A percentile compares a stretch with the other conserved stretches of the same genome.
These are phyloP conservation scores for Pelobates cultripes DNA, from an alignment of 2,797 vertebrate genomes.

Conservation along the genomic window DNA sequence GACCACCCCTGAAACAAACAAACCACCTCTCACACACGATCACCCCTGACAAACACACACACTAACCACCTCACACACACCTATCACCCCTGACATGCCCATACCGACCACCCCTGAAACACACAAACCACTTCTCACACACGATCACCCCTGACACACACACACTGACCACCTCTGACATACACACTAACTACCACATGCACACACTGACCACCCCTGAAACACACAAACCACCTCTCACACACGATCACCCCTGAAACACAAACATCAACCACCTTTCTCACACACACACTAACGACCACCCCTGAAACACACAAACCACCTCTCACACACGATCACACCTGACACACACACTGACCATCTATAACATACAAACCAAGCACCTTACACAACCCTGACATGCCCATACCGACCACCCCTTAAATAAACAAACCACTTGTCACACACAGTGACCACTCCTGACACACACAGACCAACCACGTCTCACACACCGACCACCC, in stretches of 20 bases:
- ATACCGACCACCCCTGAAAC: background rate
- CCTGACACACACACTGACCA: fast-evolving
- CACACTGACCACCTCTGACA: background rate
- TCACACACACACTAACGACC: too few relatives aligned
- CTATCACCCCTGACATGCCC: too few relatives aligned
- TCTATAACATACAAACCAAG: background rate
- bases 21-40: too few relatives aligned
- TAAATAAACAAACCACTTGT: too few relatives aligned
- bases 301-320: too few relatives aligned
- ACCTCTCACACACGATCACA: too few relatives aligned
- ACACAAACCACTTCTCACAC: background rate
- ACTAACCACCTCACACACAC: too few relatives aligned
- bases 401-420: too few relatives aligned
- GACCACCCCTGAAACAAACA: background rate
- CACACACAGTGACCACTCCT: background rate
- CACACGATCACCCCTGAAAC: background rate
- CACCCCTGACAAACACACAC: too few relatives aligned
- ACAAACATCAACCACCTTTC: too few relatives aligned
- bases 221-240: background rate
- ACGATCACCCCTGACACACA: background rate
- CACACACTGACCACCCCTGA: background rate
- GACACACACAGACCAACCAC: too few relatives aligned
- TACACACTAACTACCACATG: background rate
- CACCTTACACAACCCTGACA: background rate
- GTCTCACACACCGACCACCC: too few relatives aligned